Base-by-base conservation (phyloP, 2,888 invertebrate species). In the Idaea aversata region DNA sequence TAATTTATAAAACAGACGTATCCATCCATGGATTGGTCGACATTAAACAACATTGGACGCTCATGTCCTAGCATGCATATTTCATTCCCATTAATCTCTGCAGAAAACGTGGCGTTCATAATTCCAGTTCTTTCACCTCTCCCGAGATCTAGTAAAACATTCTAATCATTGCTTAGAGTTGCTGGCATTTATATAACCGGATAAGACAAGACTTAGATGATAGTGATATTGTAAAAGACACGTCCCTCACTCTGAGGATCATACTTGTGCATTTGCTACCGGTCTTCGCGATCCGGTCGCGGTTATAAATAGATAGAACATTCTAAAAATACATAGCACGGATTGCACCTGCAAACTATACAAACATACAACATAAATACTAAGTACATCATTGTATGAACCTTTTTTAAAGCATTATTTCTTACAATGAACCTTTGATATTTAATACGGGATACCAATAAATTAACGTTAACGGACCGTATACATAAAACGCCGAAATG, bases 241-340 rank as follows among this genome's bases (percentile, higher is more conserved):
- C 70, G 74, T 77, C 75, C 72, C 73, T 72, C 72, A 73, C 74
- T 74, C 77, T 75, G 76, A 80, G 80, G 83, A 84, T 81, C 82
- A 84, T 84, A 71, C 80, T 82, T 82, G 80, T 84, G 85, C 85
- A 85, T 59, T 25, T 16, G 80, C 80, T 78, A 82, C 79, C 80
- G 82, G 79, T 80, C 79, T 76, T 71, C 72, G 75, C 72, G 72
- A 87, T 85, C 91, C 88, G 88, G 91, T 90, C 84, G 71, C 84
- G 71, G 83, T 74, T 93, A 93, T 87, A 88, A 92, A 91, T 92
- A 92, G 88, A 83, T 63, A 66, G 58, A 71, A 65, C 70, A 66
- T 70, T 82, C 89, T 91, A 91, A 88, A 90, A 91, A 91, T 91
- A 91, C 77, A 72, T 82, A 78, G 81, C 84, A 87, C 85, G 82